Evolutionary conservation across 2,113 vertebrate genomes (phyloP).

Genomic region (Salvator merianae): DNA sequence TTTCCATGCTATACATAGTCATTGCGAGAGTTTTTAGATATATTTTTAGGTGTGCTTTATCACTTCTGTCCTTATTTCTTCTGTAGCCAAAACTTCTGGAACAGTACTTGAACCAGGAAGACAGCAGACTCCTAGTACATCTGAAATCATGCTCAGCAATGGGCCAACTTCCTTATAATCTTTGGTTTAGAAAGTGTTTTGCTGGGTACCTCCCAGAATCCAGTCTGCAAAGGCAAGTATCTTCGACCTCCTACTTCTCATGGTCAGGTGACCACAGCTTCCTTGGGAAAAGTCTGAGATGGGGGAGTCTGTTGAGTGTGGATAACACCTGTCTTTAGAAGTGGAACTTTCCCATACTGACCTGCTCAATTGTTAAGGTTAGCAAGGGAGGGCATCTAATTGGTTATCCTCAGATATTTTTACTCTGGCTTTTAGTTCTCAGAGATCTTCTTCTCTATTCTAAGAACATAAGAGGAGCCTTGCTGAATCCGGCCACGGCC

Average conservation of each 20-base stretch:
- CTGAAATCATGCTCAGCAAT: constrained; percentile 81
- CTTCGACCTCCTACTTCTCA: neutral
- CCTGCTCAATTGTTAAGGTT: too few species aligned
- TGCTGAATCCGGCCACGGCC: too few species aligned
- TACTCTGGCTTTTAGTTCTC: neutral
- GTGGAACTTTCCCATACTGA: too few species aligned
- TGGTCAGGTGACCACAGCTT: neutral
- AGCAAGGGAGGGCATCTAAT: too few species aligned
- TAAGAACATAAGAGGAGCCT: too few species aligned
- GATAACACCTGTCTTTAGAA: neutral
- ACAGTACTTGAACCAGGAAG: constrained; percentile 93
- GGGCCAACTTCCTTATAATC: constrained; percentile 83
- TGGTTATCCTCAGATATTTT: too few species aligned
- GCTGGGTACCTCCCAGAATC: constrained; percentile 93
- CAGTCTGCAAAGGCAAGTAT: constrained; percentile 90
- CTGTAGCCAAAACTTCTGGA: constrained; percentile 92
- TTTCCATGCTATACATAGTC: neutral
- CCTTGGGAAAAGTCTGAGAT: neutral
- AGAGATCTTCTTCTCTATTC: too few species aligned
- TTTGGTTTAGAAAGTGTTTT: constrained; percentile 95
- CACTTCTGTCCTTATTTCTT: constrained; percentile 36
- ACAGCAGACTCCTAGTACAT: constrained; percentile 85
- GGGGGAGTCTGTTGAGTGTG: neutral
- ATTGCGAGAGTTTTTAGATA: neutral
- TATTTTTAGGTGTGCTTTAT: neutral